These are phyloP conservation scores for Metaphire vulgaris DNA, from an alignment of 1,140 invertebrate species.

Conservation along the genomic window DNA sequence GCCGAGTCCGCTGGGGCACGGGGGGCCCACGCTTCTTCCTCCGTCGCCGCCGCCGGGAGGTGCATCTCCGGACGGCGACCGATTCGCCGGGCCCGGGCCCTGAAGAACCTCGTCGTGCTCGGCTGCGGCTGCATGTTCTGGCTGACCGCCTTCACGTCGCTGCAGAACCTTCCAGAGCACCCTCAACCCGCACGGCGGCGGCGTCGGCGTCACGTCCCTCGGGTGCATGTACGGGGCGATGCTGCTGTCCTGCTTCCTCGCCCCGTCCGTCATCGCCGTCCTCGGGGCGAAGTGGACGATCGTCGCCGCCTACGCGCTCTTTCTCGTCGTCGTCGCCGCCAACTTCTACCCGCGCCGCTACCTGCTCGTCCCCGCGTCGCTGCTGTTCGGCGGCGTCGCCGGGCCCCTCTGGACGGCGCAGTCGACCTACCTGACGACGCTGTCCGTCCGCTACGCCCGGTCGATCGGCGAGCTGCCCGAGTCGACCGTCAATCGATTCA, in stretches of 20 bases:
- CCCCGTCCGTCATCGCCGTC: constrained; percentile 44
- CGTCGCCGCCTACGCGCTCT: constrained; percentile 40
- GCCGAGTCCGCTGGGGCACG: no score
- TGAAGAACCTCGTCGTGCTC: constrained; percentile 46
- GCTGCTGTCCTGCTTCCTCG: constrained; percentile 45
- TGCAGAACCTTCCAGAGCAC: constrained; percentile 48
- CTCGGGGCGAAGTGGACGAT: constrained; percentile 48
- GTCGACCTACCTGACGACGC: constrained; percentile 44
- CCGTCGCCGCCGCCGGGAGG: no score
- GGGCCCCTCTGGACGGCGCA: constrained; percentile 49
- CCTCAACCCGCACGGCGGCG: constrained; percentile 42
- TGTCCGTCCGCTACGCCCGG: constrained; percentile 43
- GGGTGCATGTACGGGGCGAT: constrained; percentile 45
- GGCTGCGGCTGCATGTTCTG: constrained; percentile 48
- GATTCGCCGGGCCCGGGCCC: constrained; percentile 28
- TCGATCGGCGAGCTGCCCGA: constrained; percentile 35
- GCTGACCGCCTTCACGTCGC: constrained; percentile 46
- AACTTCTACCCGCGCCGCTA: constrained; percentile 44
- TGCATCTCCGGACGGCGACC: no score
- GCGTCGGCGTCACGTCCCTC: constrained; percentile 45
- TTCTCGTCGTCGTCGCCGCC: constrained; percentile 43
- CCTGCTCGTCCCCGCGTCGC: constrained; percentile 41
- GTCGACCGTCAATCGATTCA: constrained; percentile 43
- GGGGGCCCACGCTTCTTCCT: no score
- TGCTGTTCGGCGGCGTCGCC: constrained; percentile 39